Base-by-base conservation (phyloP, 1,140 invertebrate genomes). In the Drosophila oshimai region DNA sequence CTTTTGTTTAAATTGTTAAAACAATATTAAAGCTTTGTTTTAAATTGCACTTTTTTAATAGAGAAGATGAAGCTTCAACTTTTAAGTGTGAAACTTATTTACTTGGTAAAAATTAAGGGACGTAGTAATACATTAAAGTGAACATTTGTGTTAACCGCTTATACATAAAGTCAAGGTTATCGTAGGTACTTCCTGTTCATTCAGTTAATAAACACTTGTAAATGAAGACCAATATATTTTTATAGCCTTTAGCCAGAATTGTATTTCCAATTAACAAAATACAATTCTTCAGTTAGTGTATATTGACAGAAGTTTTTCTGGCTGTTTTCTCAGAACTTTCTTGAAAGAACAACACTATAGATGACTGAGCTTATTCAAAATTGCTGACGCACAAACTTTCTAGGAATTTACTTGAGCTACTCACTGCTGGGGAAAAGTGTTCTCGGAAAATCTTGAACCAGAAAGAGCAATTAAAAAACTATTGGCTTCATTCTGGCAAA, bases 391-490 rank as follows among this genome's bases (percentile, higher is more conserved):
- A 60, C 20, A 58, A 60, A 42, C 5, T 26, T 61, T 42, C 13
- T 6, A 2, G 3, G 10, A 54, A 54, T 42, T 42, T 31, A 22
- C 12, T 20, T n/a, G 28, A 29, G 12, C 33, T 10, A 39, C 39
- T 29, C 33, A 20, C 22, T 36, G 17, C 22, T 20, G 5, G n/a
- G 18, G 29, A 6, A 34, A 71, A 47, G 20, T 34, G 28, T 44
- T 60, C 26, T n/a, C n/a, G 7, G 26, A 54, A 50, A 31, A 50
- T 22, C 34, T 49, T 34, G 10, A 13, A 41, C 24, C 15, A 2
- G 7, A 20, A 55, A 39, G 26, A 49, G 60, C 64, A 86, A 84
- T 80, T 84, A 73, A 75, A 62, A 86, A 80, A 75, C 60, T 39
- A 60, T 80, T 62, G 29, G 37, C 28, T 41, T 31, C 46, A 31